Percentiles rank a stretch among this genome's conserved stretches.
Evolutionary conservation across 2,797 vertebrate genomes (phyloP).

Genomic region (Atherinosoma microstoma): DNA sequence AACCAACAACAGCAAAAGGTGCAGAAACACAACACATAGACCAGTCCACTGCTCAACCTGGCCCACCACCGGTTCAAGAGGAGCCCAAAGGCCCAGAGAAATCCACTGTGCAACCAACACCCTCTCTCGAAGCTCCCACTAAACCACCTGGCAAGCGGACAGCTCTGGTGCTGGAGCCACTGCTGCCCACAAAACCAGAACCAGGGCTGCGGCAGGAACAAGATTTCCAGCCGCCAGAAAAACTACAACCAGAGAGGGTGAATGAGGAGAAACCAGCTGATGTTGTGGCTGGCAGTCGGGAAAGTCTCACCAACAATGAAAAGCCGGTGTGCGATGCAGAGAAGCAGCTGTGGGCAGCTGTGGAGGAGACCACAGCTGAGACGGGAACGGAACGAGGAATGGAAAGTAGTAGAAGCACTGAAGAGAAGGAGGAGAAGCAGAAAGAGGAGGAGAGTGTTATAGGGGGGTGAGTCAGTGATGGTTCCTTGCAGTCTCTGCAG

Average conservation of each 20-base stretch:
- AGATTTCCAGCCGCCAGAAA: constrained; percentile 19
- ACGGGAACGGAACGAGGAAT: constrained; percentile 19
- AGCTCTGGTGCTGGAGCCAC: constrained; percentile 28
- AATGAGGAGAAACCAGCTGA: constrained; percentile 22
- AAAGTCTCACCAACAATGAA: constrained; percentile 32
- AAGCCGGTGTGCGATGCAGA: constrained; percentile 61
- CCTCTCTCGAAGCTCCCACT: constrained; percentile 18
- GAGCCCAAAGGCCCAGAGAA: constrained; percentile 58
- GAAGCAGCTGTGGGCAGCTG: constrained; percentile 72
- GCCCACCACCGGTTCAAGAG: constrained; percentile 41
- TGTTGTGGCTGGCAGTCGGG: constrained; percentile 28
- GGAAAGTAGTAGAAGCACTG: constrained; percentile 42
- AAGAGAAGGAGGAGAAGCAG: constrained; percentile 33
- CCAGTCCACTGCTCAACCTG: constrained; percentile 30
- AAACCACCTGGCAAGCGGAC: constrained; percentile 12
- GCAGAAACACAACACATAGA: constrained; percentile 18
- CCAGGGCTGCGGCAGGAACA: constrained; percentile 31
- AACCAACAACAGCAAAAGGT: constrained; percentile 31
- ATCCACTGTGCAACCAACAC: constrained; percentile 33
- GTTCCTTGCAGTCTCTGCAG: constrained; percentile 29
- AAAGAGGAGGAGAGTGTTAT: constrained; percentile 55
- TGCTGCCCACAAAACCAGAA: constrained; percentile 59
- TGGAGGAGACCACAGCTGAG: constrained; percentile 71
- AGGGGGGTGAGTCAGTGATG: constrained; percentile 75
- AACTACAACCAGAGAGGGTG: constrained; percentile 39